A percentile compares a stretch with the other conserved stretches of the same genome.
These are phyloP conservation scores for Bombycilla garrulus DNA, from an alignment of 2,113 vertebrate genomes.

Conservation along the genomic window DNA sequence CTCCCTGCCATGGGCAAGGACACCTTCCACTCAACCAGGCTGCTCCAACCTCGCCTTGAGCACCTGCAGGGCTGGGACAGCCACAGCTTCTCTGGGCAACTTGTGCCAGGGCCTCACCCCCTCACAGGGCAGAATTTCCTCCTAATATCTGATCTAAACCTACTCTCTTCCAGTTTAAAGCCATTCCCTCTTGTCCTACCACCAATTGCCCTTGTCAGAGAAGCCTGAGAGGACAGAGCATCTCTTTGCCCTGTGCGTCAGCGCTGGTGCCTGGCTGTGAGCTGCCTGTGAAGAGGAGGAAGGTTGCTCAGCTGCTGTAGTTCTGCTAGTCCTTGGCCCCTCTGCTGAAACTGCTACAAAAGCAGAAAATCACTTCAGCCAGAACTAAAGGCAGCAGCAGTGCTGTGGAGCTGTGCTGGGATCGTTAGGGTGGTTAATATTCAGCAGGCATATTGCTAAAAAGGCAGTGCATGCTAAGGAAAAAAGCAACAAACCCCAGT, in stretches of 20 bases:
- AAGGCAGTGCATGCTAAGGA: background rate
- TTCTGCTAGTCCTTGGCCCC: conserved; percentile 29
- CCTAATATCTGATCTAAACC: background rate
- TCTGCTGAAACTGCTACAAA: conserved; percentile 11
- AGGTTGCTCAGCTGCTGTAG: conserved; percentile 11
- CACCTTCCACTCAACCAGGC: background rate
- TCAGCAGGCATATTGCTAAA: conserved; percentile 29
- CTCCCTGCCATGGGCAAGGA: background rate
- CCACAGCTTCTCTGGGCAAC: background rate
- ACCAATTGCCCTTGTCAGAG: background rate
- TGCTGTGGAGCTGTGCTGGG: background rate
- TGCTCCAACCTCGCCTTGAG: background rate
- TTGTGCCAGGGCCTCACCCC: background rate
- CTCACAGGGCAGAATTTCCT: background rate
- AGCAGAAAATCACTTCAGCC: conserved; percentile 23
- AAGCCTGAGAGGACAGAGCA: background rate
- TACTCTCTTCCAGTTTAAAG: background rate
- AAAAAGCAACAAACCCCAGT: background rate
- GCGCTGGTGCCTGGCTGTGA: background rate
- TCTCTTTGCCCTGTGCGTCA: background rate
- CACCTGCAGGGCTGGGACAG: background rate
- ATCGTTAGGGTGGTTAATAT: conserved; percentile 44
- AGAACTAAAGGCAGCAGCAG: conserved; percentile 11
- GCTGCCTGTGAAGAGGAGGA: background rate
- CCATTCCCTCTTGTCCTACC: background rate